These are phyloP conservation scores for Leptarthrus brevirostris DNA, from an alignment of 2,888 invertebrate species.

Conservation along the genomic window DNA sequence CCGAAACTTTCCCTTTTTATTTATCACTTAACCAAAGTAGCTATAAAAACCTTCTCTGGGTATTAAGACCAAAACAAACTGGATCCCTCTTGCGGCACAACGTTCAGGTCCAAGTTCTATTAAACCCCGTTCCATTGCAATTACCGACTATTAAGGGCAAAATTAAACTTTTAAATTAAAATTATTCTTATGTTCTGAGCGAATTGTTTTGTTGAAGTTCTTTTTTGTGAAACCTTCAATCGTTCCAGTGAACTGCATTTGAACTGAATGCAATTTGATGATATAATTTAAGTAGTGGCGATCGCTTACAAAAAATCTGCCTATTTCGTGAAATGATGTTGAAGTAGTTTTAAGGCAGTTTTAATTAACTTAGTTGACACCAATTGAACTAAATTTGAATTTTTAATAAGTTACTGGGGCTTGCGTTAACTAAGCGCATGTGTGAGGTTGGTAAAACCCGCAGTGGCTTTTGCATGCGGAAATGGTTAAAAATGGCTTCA, in stretches of 20 bases:
- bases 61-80: too few relatives aligned
- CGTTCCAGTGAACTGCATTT: too few relatives aligned
- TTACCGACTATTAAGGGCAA: conserved; percentile 21
- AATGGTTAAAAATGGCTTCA: not conserved
- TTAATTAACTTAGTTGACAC: conserved; percentile 49
- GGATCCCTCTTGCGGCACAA: too few relatives aligned
- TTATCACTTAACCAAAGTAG: too few relatives aligned
- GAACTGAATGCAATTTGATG: too few relatives aligned
- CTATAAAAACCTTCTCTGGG: too few relatives aligned
- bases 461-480: not conserved
- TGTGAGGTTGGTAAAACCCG: not conserved
- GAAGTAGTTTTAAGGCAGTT: conserved; percentile 8
- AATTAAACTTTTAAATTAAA: conserved; percentile 29
- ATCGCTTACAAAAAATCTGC: not conserved
- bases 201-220: too few relatives aligned
- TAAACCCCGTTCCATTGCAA: conserved; percentile 22
- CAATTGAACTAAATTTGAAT: conserved; percentile 49
- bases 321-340: not conserved
- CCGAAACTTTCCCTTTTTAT: too few relatives aligned
- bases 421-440: conserved; percentile 16
- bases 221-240: too few relatives aligned
- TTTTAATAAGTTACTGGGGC: conserved; percentile 39
- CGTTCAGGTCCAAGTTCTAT: too few relatives aligned
- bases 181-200: not conserved
- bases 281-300: too few relatives aligned